phyloP scores from a whole-genome alignment of 1,140 invertebrate genomes.

The Gryllus bimaculatus region DNA sequence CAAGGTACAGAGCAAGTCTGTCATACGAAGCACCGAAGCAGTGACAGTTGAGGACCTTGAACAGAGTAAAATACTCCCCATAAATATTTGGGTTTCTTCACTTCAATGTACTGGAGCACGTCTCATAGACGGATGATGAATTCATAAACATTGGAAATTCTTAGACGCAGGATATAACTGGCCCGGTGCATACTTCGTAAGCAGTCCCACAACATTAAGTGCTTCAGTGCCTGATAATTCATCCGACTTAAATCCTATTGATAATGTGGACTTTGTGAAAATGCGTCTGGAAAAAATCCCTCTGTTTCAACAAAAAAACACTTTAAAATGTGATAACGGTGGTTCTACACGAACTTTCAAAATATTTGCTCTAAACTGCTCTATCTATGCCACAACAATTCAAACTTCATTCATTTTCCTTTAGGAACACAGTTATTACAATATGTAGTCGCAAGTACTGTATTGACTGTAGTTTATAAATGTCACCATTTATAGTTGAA shows the following conservation, averaged over 20 bases:
- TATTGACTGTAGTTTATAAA: no score
- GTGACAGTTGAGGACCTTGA: not conserved
- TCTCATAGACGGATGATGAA: constrained; percentile 11
- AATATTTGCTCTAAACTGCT: not conserved
- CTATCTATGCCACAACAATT: not conserved
- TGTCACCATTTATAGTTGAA: no score
- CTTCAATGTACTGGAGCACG: not conserved
- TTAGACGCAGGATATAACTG: no score
- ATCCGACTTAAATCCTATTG: constrained; percentile 15
- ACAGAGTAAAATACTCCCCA: constrained; percentile 2
- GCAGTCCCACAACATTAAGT: not conserved
- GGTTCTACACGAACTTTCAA: not conserved
- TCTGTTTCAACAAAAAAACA: not conserved
- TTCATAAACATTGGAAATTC: not conserved
- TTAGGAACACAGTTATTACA: not conserved
- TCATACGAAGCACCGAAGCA: constrained; percentile 8
- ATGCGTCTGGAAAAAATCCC: not conserved
- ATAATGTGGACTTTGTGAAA: constrained; percentile 10
- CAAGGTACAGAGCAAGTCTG: constrained; percentile 12
- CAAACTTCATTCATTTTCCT: not conserved
- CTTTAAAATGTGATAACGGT: constrained; percentile 1
- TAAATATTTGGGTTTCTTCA: constrained; percentile 19
- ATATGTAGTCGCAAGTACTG: no score
- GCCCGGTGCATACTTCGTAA: not conserved
- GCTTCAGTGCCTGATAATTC: constrained; percentile 12